Conservation (phyloP, 2,113 vertebrate species). For the Leucopsar rothschildi region DNA sequence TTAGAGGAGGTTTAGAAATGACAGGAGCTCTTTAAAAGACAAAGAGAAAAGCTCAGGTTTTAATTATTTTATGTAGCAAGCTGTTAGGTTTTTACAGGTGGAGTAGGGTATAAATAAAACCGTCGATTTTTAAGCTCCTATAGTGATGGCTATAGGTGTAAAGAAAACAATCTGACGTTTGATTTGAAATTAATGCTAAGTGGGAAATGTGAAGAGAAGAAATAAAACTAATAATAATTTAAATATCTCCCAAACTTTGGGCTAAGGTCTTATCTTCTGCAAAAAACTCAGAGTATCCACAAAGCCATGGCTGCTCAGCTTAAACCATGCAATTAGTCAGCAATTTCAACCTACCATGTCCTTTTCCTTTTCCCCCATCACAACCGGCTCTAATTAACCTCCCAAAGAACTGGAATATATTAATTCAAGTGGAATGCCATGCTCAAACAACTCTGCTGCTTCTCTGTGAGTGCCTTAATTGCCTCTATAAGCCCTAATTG, state of each 20-base stretch:
- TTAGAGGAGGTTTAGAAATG: background rate
- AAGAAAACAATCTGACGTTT: background rate
- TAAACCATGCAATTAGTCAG: background rate
- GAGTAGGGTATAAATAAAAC: background rate
- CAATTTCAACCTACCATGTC: background rate
- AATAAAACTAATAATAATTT: background rate
- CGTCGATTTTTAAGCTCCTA: background rate
- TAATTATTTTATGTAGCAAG: background rate
- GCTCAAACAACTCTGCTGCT: background rate
- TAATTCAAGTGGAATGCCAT: background rate
- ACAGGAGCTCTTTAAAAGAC: background rate
- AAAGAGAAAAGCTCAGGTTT: background rate
- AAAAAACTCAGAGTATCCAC: background rate
- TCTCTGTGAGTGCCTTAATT: background rate
- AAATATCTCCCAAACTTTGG: background rate
- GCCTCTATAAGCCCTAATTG: background rate
- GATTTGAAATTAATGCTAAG: background rate
- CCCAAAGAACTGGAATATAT: background rate
- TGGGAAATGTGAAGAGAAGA: background rate
- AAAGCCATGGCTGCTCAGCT: background rate
- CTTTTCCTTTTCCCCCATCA: background rate
- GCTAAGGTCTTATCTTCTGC: background rate
- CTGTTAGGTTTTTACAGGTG: background rate
- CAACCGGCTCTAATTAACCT: background rate
- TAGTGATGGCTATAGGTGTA: background rate